Evolutionary conservation across 2,797 vertebrate genomes (phyloP).

Genomic region (Platyrinchus mystaceus): DNA sequence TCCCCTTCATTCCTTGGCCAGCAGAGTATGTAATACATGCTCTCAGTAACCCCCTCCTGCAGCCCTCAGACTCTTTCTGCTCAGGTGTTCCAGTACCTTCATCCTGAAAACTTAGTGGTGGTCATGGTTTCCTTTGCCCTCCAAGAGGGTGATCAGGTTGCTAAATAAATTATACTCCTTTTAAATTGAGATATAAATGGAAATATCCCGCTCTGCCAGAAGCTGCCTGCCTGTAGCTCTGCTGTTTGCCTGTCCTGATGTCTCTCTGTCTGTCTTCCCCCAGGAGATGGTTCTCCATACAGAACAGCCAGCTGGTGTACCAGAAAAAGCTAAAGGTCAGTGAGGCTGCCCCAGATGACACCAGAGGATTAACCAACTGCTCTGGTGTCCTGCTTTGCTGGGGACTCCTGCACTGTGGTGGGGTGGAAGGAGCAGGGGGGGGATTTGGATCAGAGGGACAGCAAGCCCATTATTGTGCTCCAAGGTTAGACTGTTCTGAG

Average conservation of each 20-base stretch:
- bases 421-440: neutral
- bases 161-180: neutral
- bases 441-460: neutral
- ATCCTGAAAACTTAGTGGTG: neutral
- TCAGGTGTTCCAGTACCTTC: neutral
- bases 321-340: conserved; percentile 96
- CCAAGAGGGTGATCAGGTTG: neutral
- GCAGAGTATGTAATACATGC: no score
- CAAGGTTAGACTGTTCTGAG: neutral
- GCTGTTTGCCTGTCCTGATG: neutral
- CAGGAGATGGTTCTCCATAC: conserved; percentile 98
- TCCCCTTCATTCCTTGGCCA: neutral
- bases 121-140: neutral
- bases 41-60: neutral
- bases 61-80: neutral
- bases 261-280: neutral
- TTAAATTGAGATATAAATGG: neutral
- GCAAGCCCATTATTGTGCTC: neutral
- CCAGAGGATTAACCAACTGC: neutral
- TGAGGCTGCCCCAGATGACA: neutral
- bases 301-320: conserved; percentile 98
- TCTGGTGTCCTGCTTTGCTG: neutral
- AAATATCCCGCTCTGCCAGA: neutral
- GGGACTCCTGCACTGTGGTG: neutral
- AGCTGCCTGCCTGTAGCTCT: neutral